A percentile compares a stretch with the other conserved stretches of the same genome.
Evolutionary conservation across 2,113 vertebrate species (phyloP).

Genomic region (Silurus glanis): DNA sequence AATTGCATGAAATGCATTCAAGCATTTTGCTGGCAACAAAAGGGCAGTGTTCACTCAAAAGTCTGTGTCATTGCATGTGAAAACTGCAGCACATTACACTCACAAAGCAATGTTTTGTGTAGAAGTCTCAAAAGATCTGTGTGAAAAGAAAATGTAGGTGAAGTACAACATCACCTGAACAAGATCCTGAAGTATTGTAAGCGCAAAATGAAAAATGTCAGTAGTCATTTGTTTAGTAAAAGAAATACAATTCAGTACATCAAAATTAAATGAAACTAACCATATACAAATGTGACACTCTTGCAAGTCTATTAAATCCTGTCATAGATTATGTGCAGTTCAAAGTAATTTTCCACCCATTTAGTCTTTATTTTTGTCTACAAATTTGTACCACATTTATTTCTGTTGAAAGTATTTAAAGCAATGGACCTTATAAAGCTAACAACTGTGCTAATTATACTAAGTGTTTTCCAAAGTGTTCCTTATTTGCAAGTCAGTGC

Average conservation of each 20-base stretch:
- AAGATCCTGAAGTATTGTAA: background rate
- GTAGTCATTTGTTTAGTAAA: background rate
- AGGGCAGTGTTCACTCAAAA: slow-evolving; percentile 9
- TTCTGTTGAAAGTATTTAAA: background rate
- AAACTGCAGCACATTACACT: slow-evolving; percentile 14
- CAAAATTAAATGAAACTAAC: background rate
- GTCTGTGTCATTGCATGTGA: background rate
- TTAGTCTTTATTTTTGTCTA: background rate
- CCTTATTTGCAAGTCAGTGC: background rate
- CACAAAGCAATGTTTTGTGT: background rate
- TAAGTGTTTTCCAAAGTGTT: background rate
- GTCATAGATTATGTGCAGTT: background rate
- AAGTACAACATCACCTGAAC: background rate
- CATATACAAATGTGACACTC: background rate
- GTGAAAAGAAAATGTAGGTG: background rate
- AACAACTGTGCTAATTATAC: background rate
- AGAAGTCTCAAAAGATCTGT: background rate
- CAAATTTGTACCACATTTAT: background rate
- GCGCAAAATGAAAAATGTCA: background rate
- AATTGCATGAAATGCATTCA: background rate
- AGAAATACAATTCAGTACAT: background rate
- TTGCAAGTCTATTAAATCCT: no score
- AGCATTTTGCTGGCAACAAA: slow-evolving; percentile 3
- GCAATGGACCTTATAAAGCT: background rate
- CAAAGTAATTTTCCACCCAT: background rate